Evolutionary conservation across 2,888 invertebrate species (phyloP).

Genomic region (Rhingia rostrata): DNA sequence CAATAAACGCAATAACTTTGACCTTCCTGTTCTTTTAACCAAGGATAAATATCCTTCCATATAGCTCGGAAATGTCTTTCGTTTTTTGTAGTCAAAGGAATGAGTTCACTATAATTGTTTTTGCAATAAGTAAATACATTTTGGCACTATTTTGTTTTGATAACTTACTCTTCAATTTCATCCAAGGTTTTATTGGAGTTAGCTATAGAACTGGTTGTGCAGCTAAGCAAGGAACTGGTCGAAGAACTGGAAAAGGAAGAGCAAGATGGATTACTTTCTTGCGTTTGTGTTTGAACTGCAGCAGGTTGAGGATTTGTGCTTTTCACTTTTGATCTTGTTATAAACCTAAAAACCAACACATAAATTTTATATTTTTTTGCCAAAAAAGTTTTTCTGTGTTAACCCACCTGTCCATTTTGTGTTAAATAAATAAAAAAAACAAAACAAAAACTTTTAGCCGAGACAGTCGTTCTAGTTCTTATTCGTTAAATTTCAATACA

Average conservation of each 20-base stretch:
- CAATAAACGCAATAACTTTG: slow-evolving; percentile 8
- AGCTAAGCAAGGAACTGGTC: slow-evolving; percentile 3
- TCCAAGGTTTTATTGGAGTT: not conserved
- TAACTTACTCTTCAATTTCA: not conserved
- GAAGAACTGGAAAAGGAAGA: not conserved
- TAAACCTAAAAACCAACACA: not conserved
- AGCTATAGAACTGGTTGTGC: not conserved
- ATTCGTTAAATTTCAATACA: too few species aligned
- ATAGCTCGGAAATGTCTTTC: slow-evolving; percentile 19
- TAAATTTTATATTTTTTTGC: not conserved
- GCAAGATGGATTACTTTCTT: not conserved
- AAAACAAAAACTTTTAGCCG: not conserved
- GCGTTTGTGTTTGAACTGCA: not conserved
- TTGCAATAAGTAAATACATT: not conserved
- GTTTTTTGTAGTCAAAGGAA: not conserved
- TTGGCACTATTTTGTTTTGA: not conserved
- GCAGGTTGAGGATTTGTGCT: not conserved
- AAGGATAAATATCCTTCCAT: slow-evolving; percentile 16
- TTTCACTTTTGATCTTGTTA: slow-evolving; percentile 4
- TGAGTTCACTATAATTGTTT: slow-evolving; percentile 12
- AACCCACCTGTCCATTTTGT: slow-evolving; percentile 1
- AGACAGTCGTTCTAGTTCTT: too few species aligned
- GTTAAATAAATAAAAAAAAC: not conserved
- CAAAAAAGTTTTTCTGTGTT: not conserved
- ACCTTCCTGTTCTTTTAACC: slow-evolving; percentile 23